These are phyloP conservation scores for Sesamia nonagrioides DNA, from an alignment of 1,140 invertebrate species.

Conservation along the genomic window DNA sequence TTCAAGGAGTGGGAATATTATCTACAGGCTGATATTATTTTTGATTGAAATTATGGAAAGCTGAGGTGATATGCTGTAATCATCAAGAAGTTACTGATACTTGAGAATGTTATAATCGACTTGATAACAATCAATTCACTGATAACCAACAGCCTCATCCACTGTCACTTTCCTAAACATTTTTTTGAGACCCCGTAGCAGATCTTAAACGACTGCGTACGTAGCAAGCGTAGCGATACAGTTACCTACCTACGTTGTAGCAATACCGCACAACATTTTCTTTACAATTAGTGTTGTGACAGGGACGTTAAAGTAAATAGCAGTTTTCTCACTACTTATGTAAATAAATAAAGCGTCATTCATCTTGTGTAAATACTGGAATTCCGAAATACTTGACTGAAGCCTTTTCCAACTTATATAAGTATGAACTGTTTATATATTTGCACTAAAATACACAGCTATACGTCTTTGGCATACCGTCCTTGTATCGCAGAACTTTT, in stretches of 20 bases:
- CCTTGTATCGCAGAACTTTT: no score
- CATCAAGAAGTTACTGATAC: no score
- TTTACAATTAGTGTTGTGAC: not conserved
- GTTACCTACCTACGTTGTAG: conserved; percentile 15
- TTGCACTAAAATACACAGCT: no score
- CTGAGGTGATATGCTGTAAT: no score
- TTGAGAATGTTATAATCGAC: no score
- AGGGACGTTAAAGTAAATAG: not conserved
- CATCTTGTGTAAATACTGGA: not conserved
- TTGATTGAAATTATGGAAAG: no score
- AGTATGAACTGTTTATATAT: no score
- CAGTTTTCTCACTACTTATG: not conserved
- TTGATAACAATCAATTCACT: no score
- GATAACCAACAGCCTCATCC: no score
- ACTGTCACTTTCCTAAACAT: not conserved
- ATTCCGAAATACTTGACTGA: not conserved
- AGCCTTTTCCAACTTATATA: not conserved
- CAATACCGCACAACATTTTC: not conserved
- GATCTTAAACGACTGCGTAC: not conserved
- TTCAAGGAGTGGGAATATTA: no score
- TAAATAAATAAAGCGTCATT: not conserved
- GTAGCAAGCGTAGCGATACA: not conserved
- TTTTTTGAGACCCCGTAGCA: not conserved
- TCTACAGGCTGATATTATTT: no score
- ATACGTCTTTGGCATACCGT: no score